Conservation (phyloP, 2,888 invertebrate genomes). For the Cataglyphis rosenhaueri region DNA sequence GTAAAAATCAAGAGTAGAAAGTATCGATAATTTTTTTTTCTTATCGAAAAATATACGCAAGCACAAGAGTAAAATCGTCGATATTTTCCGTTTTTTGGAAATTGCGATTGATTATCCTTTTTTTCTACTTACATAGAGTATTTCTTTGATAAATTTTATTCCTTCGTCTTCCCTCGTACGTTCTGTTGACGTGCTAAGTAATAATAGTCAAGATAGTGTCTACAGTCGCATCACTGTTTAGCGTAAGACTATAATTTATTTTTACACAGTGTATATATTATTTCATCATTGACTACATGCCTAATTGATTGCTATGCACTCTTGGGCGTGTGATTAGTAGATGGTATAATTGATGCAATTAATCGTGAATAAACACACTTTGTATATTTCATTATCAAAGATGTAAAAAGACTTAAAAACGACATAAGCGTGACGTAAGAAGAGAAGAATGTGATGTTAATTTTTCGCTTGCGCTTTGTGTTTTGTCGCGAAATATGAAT, state of each 20-base stretch:
- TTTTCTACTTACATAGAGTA: constrained; percentile 44
- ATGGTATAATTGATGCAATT: background rate
- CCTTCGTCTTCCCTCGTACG: background rate
- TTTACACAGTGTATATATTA: background rate
- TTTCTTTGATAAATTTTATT: constrained; percentile 13
- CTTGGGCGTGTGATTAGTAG: constrained; percentile 5
- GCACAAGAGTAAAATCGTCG: background rate
- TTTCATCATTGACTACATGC: constrained; percentile 11
- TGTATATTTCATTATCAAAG: constrained; percentile 13
- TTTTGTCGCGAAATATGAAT: constrained; percentile 29
- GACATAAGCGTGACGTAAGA: background rate
- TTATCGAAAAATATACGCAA: constrained; percentile 11
- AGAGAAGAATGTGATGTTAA: constrained; percentile 30
- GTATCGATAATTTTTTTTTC: background rate
- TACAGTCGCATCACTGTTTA: constrained; percentile 12
- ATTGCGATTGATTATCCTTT: background rate
- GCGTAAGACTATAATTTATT: constrained; percentile 44
- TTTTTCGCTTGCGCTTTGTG: constrained; percentile 32
- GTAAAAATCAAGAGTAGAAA: background rate
- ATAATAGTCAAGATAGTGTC: constrained; percentile 15
- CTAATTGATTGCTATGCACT: constrained; percentile 6
- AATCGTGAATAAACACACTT: background rate
- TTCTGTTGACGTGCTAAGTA: constrained; percentile 10
- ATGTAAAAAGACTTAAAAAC: background rate
- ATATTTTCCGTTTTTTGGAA: constrained; percentile 12